A percentile compares a stretch with the other conserved stretches of the same genome.
These are phyloP conservation scores for Cyprinodon brontotheroides DNA, from an alignment of 2,113 vertebrate genomes.

Conservation along the genomic window DNA sequence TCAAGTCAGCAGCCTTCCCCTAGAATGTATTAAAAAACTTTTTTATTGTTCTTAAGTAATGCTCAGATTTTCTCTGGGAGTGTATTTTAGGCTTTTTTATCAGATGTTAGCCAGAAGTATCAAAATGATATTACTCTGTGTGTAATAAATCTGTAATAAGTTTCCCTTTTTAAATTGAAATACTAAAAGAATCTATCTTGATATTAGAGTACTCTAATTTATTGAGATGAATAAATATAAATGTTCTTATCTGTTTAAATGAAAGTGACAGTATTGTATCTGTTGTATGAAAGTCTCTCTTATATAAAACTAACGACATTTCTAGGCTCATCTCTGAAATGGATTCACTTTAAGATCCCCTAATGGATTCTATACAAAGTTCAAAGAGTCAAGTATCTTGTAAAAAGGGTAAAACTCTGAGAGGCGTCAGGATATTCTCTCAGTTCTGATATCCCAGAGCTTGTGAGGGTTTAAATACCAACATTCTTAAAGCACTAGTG, in stretches of 20 bases:
- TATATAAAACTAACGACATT: not conserved
- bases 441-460: not conserved
- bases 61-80: not conserved
- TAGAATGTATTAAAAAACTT: not conserved
- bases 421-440: not conserved
- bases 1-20: not conserved
- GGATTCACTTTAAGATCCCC: not conserved
- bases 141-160: too few species aligned
- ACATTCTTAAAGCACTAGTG: not conserved
- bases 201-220: not conserved
- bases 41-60: not conserved
- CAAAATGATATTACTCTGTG: not conserved
- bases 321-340: not conserved
- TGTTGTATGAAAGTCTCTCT: not conserved
- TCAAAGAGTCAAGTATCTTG: not conserved
- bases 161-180: not conserved
- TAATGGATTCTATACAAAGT: not conserved
- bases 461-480: constrained; percentile 11
- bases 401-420: not conserved
- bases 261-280: not conserved
- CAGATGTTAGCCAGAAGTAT: not conserved
- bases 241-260: not conserved
- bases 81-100: not conserved
- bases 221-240: not conserved
- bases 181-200: not conserved